Evolutionary conservation across 2,797 vertebrate species (phyloP).

Genomic region (Peromyscus attwateri): DNA sequence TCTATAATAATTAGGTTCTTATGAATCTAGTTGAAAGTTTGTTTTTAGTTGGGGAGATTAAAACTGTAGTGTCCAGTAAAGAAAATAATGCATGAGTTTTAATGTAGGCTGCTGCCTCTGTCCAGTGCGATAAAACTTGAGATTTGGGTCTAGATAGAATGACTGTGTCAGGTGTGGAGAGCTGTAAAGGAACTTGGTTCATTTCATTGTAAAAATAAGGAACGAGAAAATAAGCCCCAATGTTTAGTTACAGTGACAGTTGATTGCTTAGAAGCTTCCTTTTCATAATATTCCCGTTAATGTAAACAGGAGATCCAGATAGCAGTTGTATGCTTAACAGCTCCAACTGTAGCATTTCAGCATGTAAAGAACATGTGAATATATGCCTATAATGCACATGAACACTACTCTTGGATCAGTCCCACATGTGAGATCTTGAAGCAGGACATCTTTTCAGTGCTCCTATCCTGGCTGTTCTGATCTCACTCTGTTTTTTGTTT

Average conservation of each 20-base stretch:
- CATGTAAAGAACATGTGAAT: neutral
- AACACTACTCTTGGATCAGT: neutral
- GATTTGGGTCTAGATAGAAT: neutral
- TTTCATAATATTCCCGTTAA: conserved; percentile 40
- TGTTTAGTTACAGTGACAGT: neutral
- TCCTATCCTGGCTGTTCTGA: conserved; percentile 11
- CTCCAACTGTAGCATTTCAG: conserved; percentile 9
- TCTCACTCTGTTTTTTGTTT: neutral
- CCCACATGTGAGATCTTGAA: neutral
- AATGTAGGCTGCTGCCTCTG: conserved; percentile 12
- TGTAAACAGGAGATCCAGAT: neutral
- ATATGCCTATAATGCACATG: neutral
- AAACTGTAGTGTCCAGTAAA: conserved; percentile 39
- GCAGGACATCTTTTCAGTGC: neutral
- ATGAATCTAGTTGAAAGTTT: conserved; percentile 59
- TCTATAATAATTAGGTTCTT: neutral
- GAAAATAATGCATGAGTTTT: conserved; percentile 28
- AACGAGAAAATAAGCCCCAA: neutral
- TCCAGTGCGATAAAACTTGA: conserved; percentile 38
- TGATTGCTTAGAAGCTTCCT: conserved; percentile 22
- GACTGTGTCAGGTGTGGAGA: neutral
- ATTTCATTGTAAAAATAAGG: neutral
- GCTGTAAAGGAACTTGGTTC: conserved; percentile 13
- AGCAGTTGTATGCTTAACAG: neutral
- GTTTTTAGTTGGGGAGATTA: conserved; percentile 43